Base-by-base conservation (phyloP, 2,888 invertebrate genomes). In the Pegoplata infirma region DNA sequence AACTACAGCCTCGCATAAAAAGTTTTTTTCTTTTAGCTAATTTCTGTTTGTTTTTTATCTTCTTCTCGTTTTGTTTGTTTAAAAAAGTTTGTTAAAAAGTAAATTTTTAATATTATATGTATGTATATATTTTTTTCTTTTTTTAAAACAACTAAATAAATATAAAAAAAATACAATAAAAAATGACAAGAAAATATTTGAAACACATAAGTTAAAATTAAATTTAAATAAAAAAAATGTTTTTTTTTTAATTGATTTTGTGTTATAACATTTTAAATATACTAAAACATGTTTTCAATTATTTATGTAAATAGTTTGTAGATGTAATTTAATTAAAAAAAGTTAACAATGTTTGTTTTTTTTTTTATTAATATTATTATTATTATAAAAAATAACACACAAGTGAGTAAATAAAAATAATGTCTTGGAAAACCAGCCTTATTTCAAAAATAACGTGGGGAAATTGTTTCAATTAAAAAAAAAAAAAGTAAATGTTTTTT, bases 401-500 rank as follows among this genome's bases (percentile, higher is more conserved):
- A 77, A 73, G 74, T 79, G 74, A 75, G 75, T 78, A 75, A 75
- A 71, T 72, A 64, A 72, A 84, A 84, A 89, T 89, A 89, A 89
- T 89, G 89, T 89, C 89, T 89, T 89, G 89, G 88, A 89, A 88
- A 87, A 88, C 89, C 89, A 89, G 89, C 89, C 89, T 89, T 89
- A 86, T 88, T 84, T 67, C 56, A 71, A 78, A 78, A 79, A 75
- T 79, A 79, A 79, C 75, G 75, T 72, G 75, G 79, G 78, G 25
- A 78, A 78, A 72, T 71, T 74, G 64, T 69, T 78, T 79, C 55
- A 79, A 71, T 75, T 74, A 75, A 80, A 40, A 40, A 81, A 80
- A 82, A 76, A 80, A 81, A 82, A 81, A 80, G 80, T 63, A 75
- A 76, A 32, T 55, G 47, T 61, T 67, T 61, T n/a, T n/a, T n/a